Evolutionary conservation across 2,113 vertebrate species (phyloP), one percentile per base, ranked within the genome.

Genomic region (Tenrec ecaudatus): DNA sequence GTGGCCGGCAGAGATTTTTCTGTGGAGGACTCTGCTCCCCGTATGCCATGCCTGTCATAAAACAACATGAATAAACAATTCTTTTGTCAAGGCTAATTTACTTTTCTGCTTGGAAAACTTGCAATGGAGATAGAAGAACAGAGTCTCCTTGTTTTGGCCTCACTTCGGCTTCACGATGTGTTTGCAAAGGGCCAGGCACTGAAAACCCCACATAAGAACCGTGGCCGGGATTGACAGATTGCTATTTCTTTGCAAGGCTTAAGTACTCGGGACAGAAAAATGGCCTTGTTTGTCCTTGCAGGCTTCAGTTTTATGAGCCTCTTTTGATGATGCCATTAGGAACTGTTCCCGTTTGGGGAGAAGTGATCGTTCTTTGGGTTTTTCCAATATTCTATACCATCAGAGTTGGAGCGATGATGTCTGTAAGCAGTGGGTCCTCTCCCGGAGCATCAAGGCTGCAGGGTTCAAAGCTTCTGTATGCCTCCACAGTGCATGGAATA

Each of bases 281-380:
- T 88, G 95, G 88, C 87, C 60, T 92, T 96, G 82, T 95, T 98
- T 97, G 95, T 92, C 90, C 82, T 94, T 64, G 86, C 76, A 93
- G 87, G 40, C 8, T 89, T 95, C 75, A 62, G 20, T 91, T 97
- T 97, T 95, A 94, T 62, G 1, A 94, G 75, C 62, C 66, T 75
- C 75, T 91, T 96, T 96, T 97, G 97, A 94, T 85, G 62, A 36
- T 77, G 53, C 68, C 82, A 53, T 95, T 96, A 88, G 95, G 94
- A 95, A 87, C 93, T 98, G 71, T 90, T 75, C 47, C 82, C 2
- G 47, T 71, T 94, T 80, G 77, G n/a, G 40, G 58, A 77, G 29
- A 9, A 95, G 76, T 57, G 86, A 80, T 88, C 23, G 29, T 95
- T 98, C 92, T 92, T 90, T 75, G 0, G 0, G 93, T 95, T 95